Percentiles rank a stretch among this genome's conserved stretches.
These are phyloP conservation scores for Drosophila mauritiana DNA, from an alignment of 1,140 invertebrate species.

Conservation along the genomic window DNA sequence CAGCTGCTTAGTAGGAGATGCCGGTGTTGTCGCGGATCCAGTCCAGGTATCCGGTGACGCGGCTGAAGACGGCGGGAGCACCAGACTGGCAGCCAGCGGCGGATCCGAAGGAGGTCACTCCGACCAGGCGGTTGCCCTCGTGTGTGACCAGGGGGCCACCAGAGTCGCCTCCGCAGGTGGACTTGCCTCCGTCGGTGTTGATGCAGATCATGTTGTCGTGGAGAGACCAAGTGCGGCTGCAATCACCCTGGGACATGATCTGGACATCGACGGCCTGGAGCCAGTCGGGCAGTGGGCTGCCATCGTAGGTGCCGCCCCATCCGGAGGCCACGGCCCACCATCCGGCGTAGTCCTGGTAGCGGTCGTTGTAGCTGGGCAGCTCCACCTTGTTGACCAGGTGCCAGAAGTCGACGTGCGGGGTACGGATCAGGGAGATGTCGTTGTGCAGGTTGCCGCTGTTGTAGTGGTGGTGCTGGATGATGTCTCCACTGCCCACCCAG, in stretches of 20 bases:
- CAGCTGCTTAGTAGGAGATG: conserved; percentile 40
- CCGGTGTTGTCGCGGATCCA: conserved; percentile 85
- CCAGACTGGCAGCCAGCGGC: conserved; percentile 70
- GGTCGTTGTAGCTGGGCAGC: conserved; percentile 54
- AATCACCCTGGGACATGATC: conserved; percentile 41
- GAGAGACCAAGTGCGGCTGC: conserved; percentile 29
- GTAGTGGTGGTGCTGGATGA: conserved; percentile 56
- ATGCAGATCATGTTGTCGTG: conserved; percentile 64
- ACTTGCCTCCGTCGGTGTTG: conserved; percentile 56
- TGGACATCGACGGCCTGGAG: conserved; percentile 54
- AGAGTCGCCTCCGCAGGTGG: conserved; percentile 85
- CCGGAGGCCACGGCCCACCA: conserved; percentile 60
- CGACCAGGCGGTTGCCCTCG: conserved; percentile 43
- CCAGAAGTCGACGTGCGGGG: conserved; percentile 60
- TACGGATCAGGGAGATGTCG: conserved; percentile 62
- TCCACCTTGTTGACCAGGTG: conserved; percentile 54
- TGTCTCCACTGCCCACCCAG: conserved; percentile 44
- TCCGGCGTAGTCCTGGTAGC: conserved; percentile 42
- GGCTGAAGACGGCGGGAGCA: conserved; percentile 85
- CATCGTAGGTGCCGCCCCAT: conserved; percentile 60
- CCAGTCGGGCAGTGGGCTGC: conserved; percentile 53
- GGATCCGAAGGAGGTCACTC: conserved; percentile 49
- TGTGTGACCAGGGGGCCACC: conserved; percentile 85
- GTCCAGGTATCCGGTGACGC: conserved; percentile 85
- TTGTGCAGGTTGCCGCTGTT: conserved; percentile 49